phyloP scores from a whole-genome alignment of 2,113 vertebrate genomes.

The Stegostoma tigrinum region DNA sequence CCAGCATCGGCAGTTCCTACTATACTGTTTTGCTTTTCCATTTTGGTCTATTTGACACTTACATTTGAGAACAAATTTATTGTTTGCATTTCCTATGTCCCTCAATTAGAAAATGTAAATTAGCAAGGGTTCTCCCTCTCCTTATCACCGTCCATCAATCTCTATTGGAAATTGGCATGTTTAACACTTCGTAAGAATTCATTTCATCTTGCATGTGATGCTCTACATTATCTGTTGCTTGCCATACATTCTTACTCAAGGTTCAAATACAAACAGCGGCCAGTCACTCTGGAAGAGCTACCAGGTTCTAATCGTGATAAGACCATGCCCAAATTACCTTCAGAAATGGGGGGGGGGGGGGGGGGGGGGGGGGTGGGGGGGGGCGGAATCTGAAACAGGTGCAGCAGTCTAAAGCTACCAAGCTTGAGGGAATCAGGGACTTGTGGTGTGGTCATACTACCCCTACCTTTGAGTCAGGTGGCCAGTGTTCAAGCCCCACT shows the following conservation, averaged over 20 bases:
- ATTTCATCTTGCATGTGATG: background rate
- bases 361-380: too few relatives aligned
- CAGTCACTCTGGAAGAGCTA: background rate
- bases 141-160: background rate
- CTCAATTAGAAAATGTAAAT: background rate
- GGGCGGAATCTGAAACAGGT: background rate
- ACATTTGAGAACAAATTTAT: background rate
- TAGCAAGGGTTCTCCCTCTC: background rate
- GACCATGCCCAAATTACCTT: background rate
- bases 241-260: background rate
- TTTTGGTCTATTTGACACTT: background rate
- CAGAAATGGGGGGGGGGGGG: background rate
- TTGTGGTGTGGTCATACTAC: too few relatives aligned
- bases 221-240: background rate
- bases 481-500: too few relatives aligned
- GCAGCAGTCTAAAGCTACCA: background rate
- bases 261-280: background rate
- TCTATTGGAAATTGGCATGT: background rate
- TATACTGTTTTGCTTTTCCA: background rate
- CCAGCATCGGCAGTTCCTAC: too few relatives aligned
- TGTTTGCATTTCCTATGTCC: background rate
- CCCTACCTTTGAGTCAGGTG: too few relatives aligned
- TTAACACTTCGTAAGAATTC: background rate
- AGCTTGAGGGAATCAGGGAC: background rate
- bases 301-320: background rate